Evolutionary conservation across 2,888 invertebrate species (phyloP).

Genomic region (Trichacis sp.): DNA sequence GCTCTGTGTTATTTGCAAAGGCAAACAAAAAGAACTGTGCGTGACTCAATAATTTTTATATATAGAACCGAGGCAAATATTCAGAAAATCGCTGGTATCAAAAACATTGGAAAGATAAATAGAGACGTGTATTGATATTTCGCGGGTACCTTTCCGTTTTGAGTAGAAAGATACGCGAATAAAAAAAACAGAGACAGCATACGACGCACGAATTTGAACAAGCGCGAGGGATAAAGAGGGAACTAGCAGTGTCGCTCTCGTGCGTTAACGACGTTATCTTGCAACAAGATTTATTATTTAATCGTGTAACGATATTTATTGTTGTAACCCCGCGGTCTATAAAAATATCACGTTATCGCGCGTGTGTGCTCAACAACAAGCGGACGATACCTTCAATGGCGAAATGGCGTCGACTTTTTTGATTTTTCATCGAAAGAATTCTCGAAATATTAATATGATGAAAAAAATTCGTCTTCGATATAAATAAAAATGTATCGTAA

Average conservation of each 20-base stretch:
- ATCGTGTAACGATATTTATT: constrained; percentile 63
- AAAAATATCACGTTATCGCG: constrained; percentile 38
- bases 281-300: constrained; percentile 62
- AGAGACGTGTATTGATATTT: constrained; percentile 13
- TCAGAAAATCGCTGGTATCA: constrained; percentile 6
- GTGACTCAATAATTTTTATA: neutral
- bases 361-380: constrained; percentile 32
- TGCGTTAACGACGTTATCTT: constrained; percentile 52
- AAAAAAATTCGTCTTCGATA: too few species aligned
- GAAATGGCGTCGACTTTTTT: constrained; percentile 29
- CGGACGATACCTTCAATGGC: constrained; percentile 21
- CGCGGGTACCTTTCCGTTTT: constrained; percentile 10
- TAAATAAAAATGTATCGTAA: neutral
- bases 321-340: constrained; percentile 50
- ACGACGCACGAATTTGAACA: neutral
- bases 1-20: neutral
- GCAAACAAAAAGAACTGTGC: neutral
- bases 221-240: constrained; percentile 13
- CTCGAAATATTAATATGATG: too few species aligned
- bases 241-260: constrained; percentile 9
- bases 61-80: constrained; percentile 1
- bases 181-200: neutral
- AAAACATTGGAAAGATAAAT: constrained; percentile 4
- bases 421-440: constrained; percentile 21
- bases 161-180: constrained; percentile 9